Evolutionary conservation across 2,113 vertebrate species (phyloP).

Genomic region (Xenus cinereus): DNA sequence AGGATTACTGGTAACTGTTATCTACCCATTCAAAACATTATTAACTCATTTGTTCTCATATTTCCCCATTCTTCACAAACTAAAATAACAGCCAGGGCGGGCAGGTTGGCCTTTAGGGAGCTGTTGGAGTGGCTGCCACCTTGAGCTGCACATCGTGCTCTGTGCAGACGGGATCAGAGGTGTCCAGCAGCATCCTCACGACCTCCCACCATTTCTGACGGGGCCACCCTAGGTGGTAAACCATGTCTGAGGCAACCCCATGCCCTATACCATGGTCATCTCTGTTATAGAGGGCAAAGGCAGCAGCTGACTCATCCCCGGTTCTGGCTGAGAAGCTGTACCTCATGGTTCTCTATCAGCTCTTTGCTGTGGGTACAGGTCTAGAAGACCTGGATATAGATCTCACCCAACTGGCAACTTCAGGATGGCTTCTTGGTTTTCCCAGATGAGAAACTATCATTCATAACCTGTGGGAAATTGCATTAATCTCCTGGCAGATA

Average conservation of each 20-base stretch:
- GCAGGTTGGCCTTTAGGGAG: neutral
- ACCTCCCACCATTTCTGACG: neutral
- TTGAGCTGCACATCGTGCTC: neutral
- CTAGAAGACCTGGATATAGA: neutral
- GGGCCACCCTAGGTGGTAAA: neutral
- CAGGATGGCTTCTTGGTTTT: neutral
- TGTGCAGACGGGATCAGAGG: neutral
- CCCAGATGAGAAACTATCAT: neutral
- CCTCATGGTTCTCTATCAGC: neutral
- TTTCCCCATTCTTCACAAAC: neutral
- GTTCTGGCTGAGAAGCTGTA: neutral
- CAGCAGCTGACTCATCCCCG: rapidly evolving
- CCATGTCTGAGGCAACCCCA: neutral
- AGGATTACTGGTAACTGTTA: neutral
- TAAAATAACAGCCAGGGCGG: neutral
- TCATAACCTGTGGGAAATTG: neutral
- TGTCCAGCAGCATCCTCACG: neutral
- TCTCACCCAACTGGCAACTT: neutral
- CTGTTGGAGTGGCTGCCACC: neutral
- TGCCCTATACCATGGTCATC: neutral
- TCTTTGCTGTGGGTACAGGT: neutral
- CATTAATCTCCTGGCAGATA: neutral
- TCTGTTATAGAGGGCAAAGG: neutral
- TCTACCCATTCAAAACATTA: neutral
- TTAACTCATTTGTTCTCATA: neutral